A percentile compares a stretch with the other conserved stretches of the same genome.
phyloP scores from a whole-genome alignment of 1,140 invertebrate species.

The Elymnias hypermnestra region DNA sequence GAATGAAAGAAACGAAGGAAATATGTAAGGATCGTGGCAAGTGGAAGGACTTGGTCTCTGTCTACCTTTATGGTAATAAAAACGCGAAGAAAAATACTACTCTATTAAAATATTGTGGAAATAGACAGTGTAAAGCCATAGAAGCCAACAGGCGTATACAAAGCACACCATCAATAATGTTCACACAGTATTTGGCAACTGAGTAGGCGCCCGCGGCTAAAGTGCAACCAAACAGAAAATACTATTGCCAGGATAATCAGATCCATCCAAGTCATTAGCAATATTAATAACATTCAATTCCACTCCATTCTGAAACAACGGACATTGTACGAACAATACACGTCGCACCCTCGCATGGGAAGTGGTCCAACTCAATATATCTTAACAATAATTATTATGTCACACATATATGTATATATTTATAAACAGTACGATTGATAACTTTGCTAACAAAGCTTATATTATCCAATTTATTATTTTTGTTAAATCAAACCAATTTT shows the following conservation, averaged over 20 bases:
- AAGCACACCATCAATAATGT: neutral
- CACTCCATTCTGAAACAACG: constrained; percentile 19
- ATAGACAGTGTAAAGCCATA: neutral
- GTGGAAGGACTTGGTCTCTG: no score
- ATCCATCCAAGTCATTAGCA: constrained; percentile 23
- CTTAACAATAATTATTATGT: no score
- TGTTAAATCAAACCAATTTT: no score
- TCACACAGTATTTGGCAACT: neutral
- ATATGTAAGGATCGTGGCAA: no score
- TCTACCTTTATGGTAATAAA: no score
- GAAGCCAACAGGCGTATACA: neutral
- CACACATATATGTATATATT: no score
- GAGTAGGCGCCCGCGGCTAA: neutral
- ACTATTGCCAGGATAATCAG: constrained; percentile 10
- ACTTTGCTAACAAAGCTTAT: no score
- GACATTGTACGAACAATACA: constrained; percentile 16
- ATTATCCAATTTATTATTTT: no score
- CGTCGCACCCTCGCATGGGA: neutral
- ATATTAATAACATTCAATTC: constrained; percentile 34
- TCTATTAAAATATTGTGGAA: neutral
- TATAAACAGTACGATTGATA: no score
- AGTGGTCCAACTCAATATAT: neutral
- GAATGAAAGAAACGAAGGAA: no score
- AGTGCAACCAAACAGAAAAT: constrained; percentile 7
- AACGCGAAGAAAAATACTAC: no score